Conservation (phyloP, 2,113 vertebrate genomes). For the Phrynocephalus versicolor region DNA sequence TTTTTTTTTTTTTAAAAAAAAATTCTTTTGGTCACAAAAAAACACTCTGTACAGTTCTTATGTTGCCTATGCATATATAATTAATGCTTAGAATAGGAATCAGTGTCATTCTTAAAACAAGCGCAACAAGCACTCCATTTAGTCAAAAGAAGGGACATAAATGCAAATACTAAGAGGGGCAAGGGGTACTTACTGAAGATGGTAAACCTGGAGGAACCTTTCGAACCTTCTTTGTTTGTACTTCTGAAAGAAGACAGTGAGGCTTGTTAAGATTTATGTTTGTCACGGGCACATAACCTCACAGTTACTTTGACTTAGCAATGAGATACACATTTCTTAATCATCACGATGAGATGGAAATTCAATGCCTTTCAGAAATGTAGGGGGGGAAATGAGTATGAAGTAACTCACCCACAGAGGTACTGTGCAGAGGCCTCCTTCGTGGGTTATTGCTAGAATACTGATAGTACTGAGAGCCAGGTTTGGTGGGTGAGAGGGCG, state of each 20-base stretch:
- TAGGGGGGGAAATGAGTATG: not conserved
- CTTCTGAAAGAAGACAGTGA: constrained; percentile 80
- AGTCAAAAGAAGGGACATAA: constrained; percentile 6
- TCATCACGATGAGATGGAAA: not conserved
- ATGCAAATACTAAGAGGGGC: not conserved
- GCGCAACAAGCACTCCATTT: not conserved
- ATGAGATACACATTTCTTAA: not conserved
- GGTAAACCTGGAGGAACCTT: constrained; percentile 97
- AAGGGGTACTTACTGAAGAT: constrained; percentile 89
- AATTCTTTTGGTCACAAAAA: constrained; percentile 24
- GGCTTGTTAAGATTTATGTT: constrained; percentile 35
- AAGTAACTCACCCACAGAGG: constrained; percentile 86
- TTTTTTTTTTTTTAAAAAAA: too few species aligned
- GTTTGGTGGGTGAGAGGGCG: constrained; percentile 89
- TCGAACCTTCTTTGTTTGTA: constrained; percentile 94
- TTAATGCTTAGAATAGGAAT: not conserved
- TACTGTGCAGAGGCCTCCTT: constrained; percentile 87
- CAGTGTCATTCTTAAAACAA: not conserved
- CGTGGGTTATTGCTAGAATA: constrained; percentile 91
- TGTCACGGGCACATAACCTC: constrained; percentile 16
- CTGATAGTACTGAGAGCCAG: constrained; percentile 92
- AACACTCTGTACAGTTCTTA: not conserved
- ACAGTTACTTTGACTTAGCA: not conserved
- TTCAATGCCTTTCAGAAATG: constrained; percentile 12
- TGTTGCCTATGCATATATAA: constrained; percentile 30